Conservation (phyloP, 2,797 vertebrate species). For the Danio kyathit region DNA sequence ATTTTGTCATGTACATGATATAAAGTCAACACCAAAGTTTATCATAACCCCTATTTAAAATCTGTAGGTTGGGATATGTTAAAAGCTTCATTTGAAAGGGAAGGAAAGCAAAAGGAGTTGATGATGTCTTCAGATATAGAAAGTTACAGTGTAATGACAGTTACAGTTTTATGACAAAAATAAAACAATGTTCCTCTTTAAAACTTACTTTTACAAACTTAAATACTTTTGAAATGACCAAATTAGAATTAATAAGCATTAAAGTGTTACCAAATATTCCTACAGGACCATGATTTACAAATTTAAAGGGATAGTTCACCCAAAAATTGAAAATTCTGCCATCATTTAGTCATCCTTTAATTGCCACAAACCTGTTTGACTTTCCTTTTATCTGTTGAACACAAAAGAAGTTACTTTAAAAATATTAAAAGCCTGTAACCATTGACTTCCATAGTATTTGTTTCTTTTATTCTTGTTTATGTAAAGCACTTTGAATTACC, state of each 20-base stretch:
- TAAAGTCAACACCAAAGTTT: background rate
- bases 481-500: too few relatives aligned
- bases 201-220: background rate
- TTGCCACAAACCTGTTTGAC: too few relatives aligned
- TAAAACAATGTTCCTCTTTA: background rate
- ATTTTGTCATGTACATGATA: background rate
- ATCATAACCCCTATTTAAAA: background rate
- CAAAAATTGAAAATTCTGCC: too few relatives aligned
- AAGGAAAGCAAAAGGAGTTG: background rate
- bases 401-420: too few relatives aligned
- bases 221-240: background rate
- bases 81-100: background rate
- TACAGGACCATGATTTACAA: too few relatives aligned
- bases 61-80: background rate
- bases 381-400: too few relatives aligned
- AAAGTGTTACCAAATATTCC: background rate
- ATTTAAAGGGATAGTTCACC: background rate
- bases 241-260: background rate
- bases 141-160: background rate
- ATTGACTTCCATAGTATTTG: too few relatives aligned
- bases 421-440: too few relatives aligned
- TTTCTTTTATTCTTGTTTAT: too few relatives aligned
- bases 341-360: too few relatives aligned
- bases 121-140: background rate
- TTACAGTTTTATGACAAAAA: too few relatives aligned